These are phyloP conservation scores for Chirona hameri DNA, from an alignment of 2,888 invertebrate species.

Conservation along the genomic window DNA sequence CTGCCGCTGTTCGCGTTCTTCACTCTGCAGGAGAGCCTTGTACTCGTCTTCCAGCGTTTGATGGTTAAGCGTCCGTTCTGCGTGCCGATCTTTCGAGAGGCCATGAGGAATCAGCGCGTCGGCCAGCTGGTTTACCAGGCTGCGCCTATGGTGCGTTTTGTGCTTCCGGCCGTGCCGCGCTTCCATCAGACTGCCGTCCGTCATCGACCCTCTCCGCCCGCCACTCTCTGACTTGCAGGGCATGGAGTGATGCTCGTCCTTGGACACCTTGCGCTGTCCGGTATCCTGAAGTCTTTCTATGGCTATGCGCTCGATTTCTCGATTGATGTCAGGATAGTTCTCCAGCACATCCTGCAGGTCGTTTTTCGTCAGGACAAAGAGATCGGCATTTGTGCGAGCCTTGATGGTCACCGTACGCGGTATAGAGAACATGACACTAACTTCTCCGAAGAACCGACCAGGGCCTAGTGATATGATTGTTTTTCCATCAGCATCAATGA, in stretches of 20 bases:
- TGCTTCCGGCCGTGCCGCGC: neutral
- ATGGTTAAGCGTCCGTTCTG: neutral
- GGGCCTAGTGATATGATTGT: neutral
- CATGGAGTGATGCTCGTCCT: neutral
- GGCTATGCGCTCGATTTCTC: neutral
- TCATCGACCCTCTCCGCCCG: neutral
- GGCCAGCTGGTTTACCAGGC: neutral
- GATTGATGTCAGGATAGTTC: neutral
- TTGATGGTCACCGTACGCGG: neutral
- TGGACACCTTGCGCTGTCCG: neutral
- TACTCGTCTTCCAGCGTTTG: neutral
- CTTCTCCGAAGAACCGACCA: conserved; percentile 6
- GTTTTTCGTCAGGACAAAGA: neutral
- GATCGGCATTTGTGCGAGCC: neutral
- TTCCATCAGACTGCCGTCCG: neutral
- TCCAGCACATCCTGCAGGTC: neutral
- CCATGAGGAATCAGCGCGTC: neutral
- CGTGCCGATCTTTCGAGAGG: neutral
- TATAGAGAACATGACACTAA: neutral
- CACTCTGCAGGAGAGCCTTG: neutral
- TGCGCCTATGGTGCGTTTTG: neutral
- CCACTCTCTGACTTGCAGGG: neutral
- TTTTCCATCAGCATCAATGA: neutral
- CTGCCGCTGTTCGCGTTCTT: neutral
- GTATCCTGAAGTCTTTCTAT: neutral